Evolutionary conservation across 2,797 vertebrate species (phyloP).

Genomic region (Fistularia commersonii): DNA sequence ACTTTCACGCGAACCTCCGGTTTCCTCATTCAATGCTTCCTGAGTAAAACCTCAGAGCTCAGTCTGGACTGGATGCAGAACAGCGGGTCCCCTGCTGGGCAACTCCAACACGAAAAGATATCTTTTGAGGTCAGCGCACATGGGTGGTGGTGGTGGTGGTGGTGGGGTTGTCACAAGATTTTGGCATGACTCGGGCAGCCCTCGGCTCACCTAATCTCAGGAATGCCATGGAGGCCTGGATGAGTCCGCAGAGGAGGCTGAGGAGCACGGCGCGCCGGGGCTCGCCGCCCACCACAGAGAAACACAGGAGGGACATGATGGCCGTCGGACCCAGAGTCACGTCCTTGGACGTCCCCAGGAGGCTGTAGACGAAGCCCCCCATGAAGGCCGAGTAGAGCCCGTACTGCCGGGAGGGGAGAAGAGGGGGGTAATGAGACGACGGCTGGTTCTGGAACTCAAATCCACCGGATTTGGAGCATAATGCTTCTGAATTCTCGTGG

Average conservation of each 20-base stretch:
- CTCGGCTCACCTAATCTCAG: conserved; percentile 83
- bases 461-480: no score
- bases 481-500: no score
- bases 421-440: not conserved
- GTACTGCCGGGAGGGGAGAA: conserved; percentile 69
- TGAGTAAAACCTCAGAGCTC: no score
- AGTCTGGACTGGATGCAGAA: no score
- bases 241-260: conserved; percentile 85
- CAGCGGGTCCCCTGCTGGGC: no score
- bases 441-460: no score
- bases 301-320: conserved; percentile 95
- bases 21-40: no score
- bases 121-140: not conserved
- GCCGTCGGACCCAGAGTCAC: conserved; percentile 93
- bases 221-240: conserved; percentile 86
- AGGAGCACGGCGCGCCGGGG: conserved; percentile 83
- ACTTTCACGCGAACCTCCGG: no score
- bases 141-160: conserved; percentile 2
- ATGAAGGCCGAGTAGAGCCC: conserved; percentile 93
- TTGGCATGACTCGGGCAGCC: conserved; percentile 10
- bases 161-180: conserved; percentile 16
- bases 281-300: conserved; percentile 77
- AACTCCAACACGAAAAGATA: no score
- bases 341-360: conserved; percentile 94
- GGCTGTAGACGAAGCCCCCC: conserved; percentile 90